Evolutionary conservation across 1,140 invertebrate species (phyloP).

Genomic region (Drosophila ambigua): DNA sequence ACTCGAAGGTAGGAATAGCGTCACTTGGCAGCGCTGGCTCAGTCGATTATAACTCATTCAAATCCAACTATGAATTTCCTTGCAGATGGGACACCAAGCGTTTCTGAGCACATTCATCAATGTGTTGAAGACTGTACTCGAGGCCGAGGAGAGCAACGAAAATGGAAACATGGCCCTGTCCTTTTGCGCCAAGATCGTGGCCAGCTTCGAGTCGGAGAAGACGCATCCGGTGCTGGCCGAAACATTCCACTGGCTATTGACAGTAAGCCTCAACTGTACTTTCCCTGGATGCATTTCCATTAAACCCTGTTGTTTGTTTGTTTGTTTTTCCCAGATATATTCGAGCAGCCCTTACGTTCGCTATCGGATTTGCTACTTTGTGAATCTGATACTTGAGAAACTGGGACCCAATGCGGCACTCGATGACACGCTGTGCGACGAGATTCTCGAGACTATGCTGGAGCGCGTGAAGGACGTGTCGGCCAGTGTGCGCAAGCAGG

Average conservation of each 20-base stretch:
- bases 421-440: slow-evolving; percentile 90
- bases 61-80: not conserved
- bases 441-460: slow-evolving; percentile 89
- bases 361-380: slow-evolving; percentile 90
- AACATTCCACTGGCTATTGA: slow-evolving; percentile 85
- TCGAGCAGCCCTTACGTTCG: slow-evolving; percentile 85
- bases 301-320: not conserved
- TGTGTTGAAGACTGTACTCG: slow-evolving; percentile 85
- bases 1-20: slow-evolving; percentile 84
- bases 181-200: slow-evolving; percentile 88
- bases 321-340: slow-evolving; percentile 52
- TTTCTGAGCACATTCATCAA: slow-evolving; percentile 85
- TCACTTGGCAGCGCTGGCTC: not conserved
- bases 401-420: slow-evolving; percentile 91
- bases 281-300: not conserved
- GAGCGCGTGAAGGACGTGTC: slow-evolving; percentile 85
- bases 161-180: slow-evolving; percentile 87
- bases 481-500: slow-evolving; percentile 90
- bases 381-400: slow-evolving; percentile 89
- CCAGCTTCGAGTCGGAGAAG: slow-evolving; percentile 85
- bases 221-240: slow-evolving; percentile 85
- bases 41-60: not conserved
- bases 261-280: slow-evolving; percentile 78
- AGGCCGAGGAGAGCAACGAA: slow-evolving; percentile 87
- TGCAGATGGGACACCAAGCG: slow-evolving; percentile 84